Base-by-base conservation (phyloP, 2,113 vertebrate species). In the Papio anubis region DNA sequence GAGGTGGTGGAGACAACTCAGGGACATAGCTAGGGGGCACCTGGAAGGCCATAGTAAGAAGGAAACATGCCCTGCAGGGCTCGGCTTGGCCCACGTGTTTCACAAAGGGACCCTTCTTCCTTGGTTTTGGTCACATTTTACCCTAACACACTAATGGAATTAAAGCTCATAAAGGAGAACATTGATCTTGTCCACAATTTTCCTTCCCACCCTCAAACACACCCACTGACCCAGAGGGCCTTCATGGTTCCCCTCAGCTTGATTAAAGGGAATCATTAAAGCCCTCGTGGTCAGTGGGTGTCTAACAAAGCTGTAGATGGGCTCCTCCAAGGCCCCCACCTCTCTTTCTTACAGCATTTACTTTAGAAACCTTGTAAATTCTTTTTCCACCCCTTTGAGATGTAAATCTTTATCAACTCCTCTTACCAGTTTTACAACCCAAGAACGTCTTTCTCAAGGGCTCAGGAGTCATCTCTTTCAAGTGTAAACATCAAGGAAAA, bases 381-480 rank as follows among this genome's bases (percentile, higher is more conserved):
- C 43, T 84, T 94, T 59, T 30, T 70, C 79, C 89, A 38, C 40
- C 32, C 18, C 14, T 88, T 90, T 32, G n/a, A 80, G 61, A 84
- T 64, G 30, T 27, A 88, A 89, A 59, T 57, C 35, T 50, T 64
- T 93, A 57, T 3, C n/a, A 68, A 93, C 32, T 5, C 18, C 20
- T 90, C n/a, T 52, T 76, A 3, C 8, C 32, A 86, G 43, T 48
- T 76, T 92, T 64, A 27, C 20, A 32, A 35, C 61, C 7, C 35
- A 83, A 84, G 27, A 64, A 59, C 35, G 27, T 76, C 20, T 80
- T 91, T 84, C 82, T 93, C 87, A 48, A 73, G 52, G 64, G 59
- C 45, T 35, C 8, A 61, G 8, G 52, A 68, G 30, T 6, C 30
- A 83, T 17, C 35, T 80, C 64, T 93, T 66, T 86, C 57, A 82